Conservation (phyloP, 2,113 vertebrate species). For the Scatophagus argus region DNA sequence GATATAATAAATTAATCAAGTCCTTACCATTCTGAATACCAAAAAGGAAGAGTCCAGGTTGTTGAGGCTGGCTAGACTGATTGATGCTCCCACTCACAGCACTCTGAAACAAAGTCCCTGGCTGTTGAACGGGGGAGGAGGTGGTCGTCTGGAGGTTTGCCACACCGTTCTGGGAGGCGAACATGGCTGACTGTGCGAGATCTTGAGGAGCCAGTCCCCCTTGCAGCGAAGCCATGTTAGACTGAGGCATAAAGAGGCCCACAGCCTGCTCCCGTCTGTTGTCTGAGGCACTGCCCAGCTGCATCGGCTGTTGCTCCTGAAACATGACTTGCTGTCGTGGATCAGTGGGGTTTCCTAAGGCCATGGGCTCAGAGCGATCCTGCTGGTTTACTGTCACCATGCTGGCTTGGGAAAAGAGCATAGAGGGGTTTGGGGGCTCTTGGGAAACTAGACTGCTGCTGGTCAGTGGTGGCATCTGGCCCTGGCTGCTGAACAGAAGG, state of each 20-base stretch:
- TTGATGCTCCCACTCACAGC: constrained; percentile 88
- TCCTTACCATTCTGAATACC: constrained; percentile 96
- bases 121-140: constrained; percentile 90
- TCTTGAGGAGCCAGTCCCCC: constrained; percentile 89
- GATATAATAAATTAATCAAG: too few species aligned
- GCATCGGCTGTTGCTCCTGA: constrained; percentile 94
- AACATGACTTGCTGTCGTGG: constrained; percentile 89
- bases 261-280: constrained; percentile 89
- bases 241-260: constrained; percentile 92
- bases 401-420: constrained; percentile 90
- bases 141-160: constrained; percentile 89
- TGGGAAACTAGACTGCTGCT: constrained; percentile 81
- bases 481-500: constrained; percentile 82
- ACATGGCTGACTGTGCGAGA: constrained; percentile 91
- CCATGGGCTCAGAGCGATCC: constrained; percentile 91
- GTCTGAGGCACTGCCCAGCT: constrained; percentile 88
- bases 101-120: constrained; percentile 89
- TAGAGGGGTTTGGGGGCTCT: constrained; percentile 89
- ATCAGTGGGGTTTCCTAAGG: constrained; percentile 88
- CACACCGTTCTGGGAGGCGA: constrained; percentile 89
- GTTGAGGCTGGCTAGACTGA: constrained; percentile 90
- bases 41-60: constrained; percentile 95
- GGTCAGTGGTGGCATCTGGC: constrained; percentile 83
- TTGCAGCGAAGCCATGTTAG: constrained; percentile 92
- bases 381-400: constrained; percentile 88